phyloP scores from a whole-genome alignment of 1,140 invertebrate species.

The Zaprionus inermis region DNA sequence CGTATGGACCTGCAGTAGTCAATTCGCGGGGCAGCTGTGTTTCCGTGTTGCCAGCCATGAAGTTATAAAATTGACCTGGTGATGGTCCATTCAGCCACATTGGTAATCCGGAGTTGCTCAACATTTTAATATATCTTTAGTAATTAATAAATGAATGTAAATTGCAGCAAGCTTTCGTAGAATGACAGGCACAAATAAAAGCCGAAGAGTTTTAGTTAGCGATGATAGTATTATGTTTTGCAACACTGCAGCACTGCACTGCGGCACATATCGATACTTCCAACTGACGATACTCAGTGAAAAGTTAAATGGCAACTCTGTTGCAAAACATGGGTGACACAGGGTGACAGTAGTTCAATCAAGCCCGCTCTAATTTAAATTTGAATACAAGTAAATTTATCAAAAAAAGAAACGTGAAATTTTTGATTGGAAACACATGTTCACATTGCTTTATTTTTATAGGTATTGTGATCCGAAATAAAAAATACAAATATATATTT shows the following conservation, averaged over 20 bases:
- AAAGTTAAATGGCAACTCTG: neutral
- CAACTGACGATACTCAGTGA: neutral
- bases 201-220: slow-evolving; percentile 23
- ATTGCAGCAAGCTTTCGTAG: slow-evolving; percentile 36
- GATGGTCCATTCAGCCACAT: slow-evolving; percentile 90
- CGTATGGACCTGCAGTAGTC: slow-evolving; percentile 73
- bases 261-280: neutral
- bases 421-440: slow-evolving; percentile 30
- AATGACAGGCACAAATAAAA: slow-evolving; percentile 76
- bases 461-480: slow-evolving; percentile 46
- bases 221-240: neutral
- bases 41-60: slow-evolving; percentile 85
- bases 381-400: neutral
- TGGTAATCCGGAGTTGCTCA: slow-evolving; percentile 57
- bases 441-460: slow-evolving; percentile 50
- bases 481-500: slow-evolving; percentile 53
- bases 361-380: slow-evolving; percentile 15
- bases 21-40: slow-evolving; percentile 66
- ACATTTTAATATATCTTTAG: slow-evolving; percentile 45
- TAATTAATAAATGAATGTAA: slow-evolving; percentile 4
- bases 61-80: slow-evolving; percentile 89
- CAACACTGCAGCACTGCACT: slow-evolving; percentile 19
- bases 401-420: neutral
- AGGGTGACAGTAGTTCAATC: neutral
- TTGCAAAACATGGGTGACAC: neutral